A percentile compares a stretch with the other conserved stretches of the same genome.
Evolutionary conservation across 2,113 vertebrate species (phyloP).

Genomic region (Salvelinus namaycush): DNA sequence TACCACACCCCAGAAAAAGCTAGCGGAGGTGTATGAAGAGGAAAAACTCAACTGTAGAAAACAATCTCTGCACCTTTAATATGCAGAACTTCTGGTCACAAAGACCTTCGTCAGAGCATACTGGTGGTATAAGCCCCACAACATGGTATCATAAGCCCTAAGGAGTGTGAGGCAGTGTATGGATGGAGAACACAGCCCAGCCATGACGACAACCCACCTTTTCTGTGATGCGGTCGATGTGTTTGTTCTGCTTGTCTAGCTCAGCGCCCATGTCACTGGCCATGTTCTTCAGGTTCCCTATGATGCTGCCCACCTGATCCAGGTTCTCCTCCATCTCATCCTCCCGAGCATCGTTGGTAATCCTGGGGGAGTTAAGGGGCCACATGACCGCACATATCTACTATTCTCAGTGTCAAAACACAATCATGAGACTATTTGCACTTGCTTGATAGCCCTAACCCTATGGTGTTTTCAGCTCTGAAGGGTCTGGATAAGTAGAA

Average conservation of each 20-base stretch:
- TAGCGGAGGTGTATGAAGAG: too few species aligned
- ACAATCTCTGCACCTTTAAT: neutral
- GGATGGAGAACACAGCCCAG: neutral
- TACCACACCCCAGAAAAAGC: too few species aligned
- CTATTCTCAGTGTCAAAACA: too few species aligned
- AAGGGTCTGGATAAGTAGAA: too few species aligned
- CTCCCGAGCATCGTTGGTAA: constrained; percentile 94
- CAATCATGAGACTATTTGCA: too few species aligned
- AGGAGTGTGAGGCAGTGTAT: neutral
- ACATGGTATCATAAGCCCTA: neutral
- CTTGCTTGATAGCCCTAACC: too few species aligned
- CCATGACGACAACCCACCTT: constrained; percentile 73
- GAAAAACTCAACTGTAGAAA: too few species aligned
- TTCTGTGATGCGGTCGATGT: constrained; percentile 83
- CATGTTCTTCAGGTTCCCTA: constrained; percentile 91
- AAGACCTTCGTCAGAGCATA: neutral
- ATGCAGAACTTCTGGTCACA: neutral
- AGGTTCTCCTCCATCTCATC: constrained; percentile 99
- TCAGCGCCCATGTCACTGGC: constrained; percentile 93
- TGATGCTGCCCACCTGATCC: constrained; percentile 84
- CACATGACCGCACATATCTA: too few species aligned
- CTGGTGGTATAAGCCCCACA: too few species aligned
- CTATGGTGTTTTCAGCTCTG: too few species aligned
- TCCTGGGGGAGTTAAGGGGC: constrained; percentile 59
- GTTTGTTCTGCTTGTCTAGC: constrained; percentile 89